These are phyloP conservation scores for Tenebrio molitor DNA, from an alignment of 1,140 invertebrate species.

Conservation along the genomic window DNA sequence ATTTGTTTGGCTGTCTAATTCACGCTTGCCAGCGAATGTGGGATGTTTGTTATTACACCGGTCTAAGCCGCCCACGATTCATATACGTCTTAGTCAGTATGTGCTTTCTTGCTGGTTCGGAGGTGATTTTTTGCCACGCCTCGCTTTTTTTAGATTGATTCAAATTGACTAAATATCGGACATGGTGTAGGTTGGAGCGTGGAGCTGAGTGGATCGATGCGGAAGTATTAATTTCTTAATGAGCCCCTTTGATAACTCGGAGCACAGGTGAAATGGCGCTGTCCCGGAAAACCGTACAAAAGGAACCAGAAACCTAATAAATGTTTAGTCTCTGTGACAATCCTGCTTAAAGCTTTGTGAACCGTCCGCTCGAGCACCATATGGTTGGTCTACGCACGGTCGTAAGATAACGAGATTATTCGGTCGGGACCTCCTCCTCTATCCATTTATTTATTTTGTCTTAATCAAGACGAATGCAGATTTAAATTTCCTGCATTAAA, in stretches of 20 bases:
- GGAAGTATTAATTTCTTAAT: constrained; percentile 9
- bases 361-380: neutral
- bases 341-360: constrained; percentile 1
- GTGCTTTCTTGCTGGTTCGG: neutral
- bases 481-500: too few species aligned
- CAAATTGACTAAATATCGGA: neutral
- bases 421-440: neutral
- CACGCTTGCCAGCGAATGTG: neutral
- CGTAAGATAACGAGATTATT: neutral
- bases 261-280: neutral
- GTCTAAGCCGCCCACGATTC: neutral
- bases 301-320: constrained; percentile 23
- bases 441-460: neutral
- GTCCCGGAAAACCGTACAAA: constrained; percentile 13
- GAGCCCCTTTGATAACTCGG: constrained; percentile 1
- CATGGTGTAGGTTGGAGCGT: neutral
- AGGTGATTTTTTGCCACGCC: neutral
- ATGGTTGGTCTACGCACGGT: neutral
- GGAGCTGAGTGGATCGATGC: neutral
- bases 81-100: neutral
- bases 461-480: too few species aligned
- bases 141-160: neutral
- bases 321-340: constrained; percentile 20
- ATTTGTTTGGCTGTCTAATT: constrained; percentile 1
- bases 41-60: constrained; percentile 4